A percentile compares a stretch with the other conserved stretches of the same genome.
Conservation (phyloP, 2,888 invertebrate species). For the Lucinisca nassula region DNA sequence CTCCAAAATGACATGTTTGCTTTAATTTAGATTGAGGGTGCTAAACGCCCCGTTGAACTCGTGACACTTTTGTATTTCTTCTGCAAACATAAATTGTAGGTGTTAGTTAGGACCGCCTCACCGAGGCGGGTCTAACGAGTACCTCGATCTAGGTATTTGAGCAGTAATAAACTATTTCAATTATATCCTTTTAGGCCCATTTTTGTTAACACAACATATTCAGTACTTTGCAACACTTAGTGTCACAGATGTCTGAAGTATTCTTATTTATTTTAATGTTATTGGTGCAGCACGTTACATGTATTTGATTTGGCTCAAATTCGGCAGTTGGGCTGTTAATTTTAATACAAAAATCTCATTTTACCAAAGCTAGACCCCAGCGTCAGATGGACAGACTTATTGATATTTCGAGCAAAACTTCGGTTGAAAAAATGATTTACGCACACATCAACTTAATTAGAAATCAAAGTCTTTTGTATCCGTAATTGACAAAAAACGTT, state of each 20-base stretch:
- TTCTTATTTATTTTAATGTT: neutral
- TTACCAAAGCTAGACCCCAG: neutral
- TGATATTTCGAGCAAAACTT: neutral
- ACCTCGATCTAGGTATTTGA: too few relatives aligned
- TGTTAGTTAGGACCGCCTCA: too few relatives aligned
- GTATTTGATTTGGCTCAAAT: neutral
- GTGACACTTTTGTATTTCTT: too few relatives aligned
- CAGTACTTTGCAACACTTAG: too few relatives aligned
- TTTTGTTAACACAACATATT: too few relatives aligned
- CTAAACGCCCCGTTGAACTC: too few relatives aligned
- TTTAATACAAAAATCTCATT: neutral
- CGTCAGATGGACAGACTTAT: neutral
- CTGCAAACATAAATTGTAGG: too few relatives aligned
- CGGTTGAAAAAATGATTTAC: neutral
- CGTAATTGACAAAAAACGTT: conserved; percentile 1
- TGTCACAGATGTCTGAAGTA: neutral
- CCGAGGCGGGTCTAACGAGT: too few relatives aligned
- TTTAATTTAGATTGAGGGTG: too few relatives aligned
- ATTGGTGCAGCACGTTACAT: neutral
- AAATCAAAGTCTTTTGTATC: conserved; percentile 6
- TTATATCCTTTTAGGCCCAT: too few relatives aligned
- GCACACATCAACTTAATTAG: neutral
- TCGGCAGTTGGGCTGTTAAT: neutral
- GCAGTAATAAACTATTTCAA: too few relatives aligned
- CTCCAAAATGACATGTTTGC: too few relatives aligned